phyloP scores from a whole-genome alignment of 1,140 invertebrate species.

The Linepithema humile region DNA sequence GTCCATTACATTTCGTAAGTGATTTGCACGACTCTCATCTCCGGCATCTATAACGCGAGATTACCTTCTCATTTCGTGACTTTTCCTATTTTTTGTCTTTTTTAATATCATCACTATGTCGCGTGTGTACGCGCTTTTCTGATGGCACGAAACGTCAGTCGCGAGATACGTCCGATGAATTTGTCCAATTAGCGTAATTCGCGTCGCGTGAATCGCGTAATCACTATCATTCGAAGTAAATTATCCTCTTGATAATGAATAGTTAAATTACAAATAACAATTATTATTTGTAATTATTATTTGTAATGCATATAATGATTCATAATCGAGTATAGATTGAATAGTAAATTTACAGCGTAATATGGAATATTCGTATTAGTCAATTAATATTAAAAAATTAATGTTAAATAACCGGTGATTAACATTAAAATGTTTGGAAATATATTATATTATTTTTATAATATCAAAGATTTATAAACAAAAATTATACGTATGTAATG shows the following conservation, averaged over 20 bases:
- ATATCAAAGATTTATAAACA: too few species aligned
- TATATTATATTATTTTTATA: too few species aligned
- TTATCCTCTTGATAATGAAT: not conserved
- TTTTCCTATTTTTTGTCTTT: not conserved
- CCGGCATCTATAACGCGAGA: not conserved
- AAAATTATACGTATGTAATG: too few species aligned
- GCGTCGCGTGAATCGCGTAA: not conserved
- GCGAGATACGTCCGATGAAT: not conserved
- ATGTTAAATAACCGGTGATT: too few species aligned
- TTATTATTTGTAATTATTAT: too few species aligned
- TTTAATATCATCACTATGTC: not conserved
- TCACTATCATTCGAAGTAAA: not conserved
- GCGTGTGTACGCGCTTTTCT: not conserved
- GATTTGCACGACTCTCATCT: not conserved
- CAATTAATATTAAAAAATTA: too few species aligned
- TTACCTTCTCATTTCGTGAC: not conserved
- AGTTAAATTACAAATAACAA: not conserved
- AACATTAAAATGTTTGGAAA: too few species aligned
- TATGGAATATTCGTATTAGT: too few species aligned
- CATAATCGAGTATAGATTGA: too few species aligned
- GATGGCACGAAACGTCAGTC: not conserved
- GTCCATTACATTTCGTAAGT: conserved; percentile 59
- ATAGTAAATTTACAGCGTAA: too few species aligned
- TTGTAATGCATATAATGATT: too few species aligned
- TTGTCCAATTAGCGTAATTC: conserved; percentile 4